A percentile compares a stretch with the other conserved stretches of the same genome.
These are phyloP conservation scores for Epicampocera succincta DNA, from an alignment of 2,888 invertebrate genomes.

Conservation along the genomic window DNA sequence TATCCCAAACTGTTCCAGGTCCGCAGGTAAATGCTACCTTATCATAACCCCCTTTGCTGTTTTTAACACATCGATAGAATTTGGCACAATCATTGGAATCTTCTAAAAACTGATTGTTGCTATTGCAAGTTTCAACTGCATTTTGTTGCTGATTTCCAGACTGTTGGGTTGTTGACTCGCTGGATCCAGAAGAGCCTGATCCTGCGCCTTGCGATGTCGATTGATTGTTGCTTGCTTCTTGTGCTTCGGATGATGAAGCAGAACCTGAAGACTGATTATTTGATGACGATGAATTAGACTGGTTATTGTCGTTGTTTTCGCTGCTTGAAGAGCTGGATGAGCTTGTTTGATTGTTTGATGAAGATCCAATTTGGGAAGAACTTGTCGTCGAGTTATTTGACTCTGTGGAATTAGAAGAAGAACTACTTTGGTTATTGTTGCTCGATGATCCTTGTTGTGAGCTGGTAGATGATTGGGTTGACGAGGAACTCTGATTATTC, in stretches of 20 bases:
- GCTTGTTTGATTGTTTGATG: too few relatives aligned
- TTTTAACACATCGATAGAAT: slow-evolving; percentile 84
- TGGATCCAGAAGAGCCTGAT: slow-evolving; percentile 24
- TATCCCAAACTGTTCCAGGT: slow-evolving; percentile 85
- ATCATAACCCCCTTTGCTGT: slow-evolving; percentile 81
- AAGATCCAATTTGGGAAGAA: slow-evolving; percentile 5
- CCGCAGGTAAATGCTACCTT: slow-evolving; percentile 83
- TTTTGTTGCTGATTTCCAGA: slow-evolving; percentile 65
- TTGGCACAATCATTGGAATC: slow-evolving; percentile 83
- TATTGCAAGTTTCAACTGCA: slow-evolving; percentile 73
- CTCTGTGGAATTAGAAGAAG: slow-evolving; percentile 12
- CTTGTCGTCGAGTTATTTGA: neutral
- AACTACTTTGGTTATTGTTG: slow-evolving; percentile 27
- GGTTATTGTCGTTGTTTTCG: slow-evolving; percentile 29
- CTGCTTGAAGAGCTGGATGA: slow-evolving; percentile 1
- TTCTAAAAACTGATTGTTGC: slow-evolving; percentile 79
- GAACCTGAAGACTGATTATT: slow-evolving; percentile 58
- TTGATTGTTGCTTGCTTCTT: slow-evolving; percentile 58
- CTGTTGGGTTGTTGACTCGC: slow-evolving; percentile 39
- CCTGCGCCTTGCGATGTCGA: slow-evolving; percentile 41
- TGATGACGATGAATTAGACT: slow-evolving; percentile 49
- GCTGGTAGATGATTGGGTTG: slow-evolving; percentile 15
- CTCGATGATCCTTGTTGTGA: slow-evolving; percentile 14
- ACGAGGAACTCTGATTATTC: slow-evolving; percentile 20
- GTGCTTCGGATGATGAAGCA: slow-evolving; percentile 27